Base-by-base conservation (phyloP, 2,888 invertebrate genomes). In the Euplagia quadripunctaria region DNA sequence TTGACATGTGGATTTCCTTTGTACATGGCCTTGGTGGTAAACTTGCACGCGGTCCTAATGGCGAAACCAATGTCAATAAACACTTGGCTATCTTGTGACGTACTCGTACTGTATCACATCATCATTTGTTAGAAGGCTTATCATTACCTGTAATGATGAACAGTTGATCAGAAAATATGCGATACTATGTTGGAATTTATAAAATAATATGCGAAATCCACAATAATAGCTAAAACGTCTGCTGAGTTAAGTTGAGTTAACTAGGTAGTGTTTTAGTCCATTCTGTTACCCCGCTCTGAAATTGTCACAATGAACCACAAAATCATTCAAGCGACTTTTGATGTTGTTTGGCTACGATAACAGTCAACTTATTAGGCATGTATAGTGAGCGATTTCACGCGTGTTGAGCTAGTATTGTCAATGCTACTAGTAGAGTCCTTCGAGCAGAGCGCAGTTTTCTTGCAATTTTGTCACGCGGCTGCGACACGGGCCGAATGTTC, bases 391-490 rank as follows among this genome's bases (percentile, higher is more conserved):
- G 7, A 42, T 43, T 68, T 63, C 12, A 16, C 20, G 43, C 14
- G 58, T n/a, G 58, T 52, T 16, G 49, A 64, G 71, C 63, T 58
- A 61, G 64, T 16, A 58, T 20, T 49, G 51, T 58, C 71, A 68
- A 42, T 70, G 14, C 52, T 66, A n/a, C n/a, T n/a, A n/a, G n/a
- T n/a, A 70, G 31, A 46, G 73, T 72, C 52, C 64, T 71, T 67
- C 70, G 67, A 73, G 49, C 64, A 49, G 67, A 71, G 73, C 55
- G 68, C 71, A 61, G 71, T 73, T 75, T 74, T 80, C 76, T 87
- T 84, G 91, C 90, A 89, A 86, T 89, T 88, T 82, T 82, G 88
- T 92, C 91, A 91, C 91, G 91, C 86, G 86, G 85, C 72, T 81
- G 80, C 87, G 90, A 89, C 90, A 82, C 86, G 90, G 83, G 75